These are phyloP conservation scores for Eublepharis macularius DNA, from an alignment of 2,113 vertebrate genomes.

Conservation along the genomic window DNA sequence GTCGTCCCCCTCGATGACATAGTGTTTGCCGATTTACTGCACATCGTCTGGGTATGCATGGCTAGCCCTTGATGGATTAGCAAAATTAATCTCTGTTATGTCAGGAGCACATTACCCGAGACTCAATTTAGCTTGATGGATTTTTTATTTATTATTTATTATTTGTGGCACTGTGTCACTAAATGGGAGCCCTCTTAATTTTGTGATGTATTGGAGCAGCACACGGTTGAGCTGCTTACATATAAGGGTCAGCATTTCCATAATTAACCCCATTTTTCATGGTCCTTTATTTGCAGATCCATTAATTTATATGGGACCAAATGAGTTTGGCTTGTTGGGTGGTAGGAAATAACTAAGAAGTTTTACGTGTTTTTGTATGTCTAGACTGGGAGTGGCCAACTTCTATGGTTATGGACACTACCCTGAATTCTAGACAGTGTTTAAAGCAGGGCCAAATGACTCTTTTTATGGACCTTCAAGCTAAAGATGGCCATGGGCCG, in stretches of 20 bases:
- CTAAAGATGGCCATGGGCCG: too few species aligned
- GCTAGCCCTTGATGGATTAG: constrained; percentile 65
- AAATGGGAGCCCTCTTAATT: constrained; percentile 44
- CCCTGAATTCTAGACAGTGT: not conserved
- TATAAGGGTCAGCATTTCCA: constrained; percentile 52
- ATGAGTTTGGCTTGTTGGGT: not conserved
- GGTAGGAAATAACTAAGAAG: too few species aligned
- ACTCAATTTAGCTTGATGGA: constrained; percentile 64
- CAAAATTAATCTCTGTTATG: constrained; percentile 66
- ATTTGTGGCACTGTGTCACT: constrained; percentile 58
- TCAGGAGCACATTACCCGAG: constrained; percentile 43
- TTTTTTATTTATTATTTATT: constrained; percentile 66
- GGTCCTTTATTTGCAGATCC: constrained; percentile 46
- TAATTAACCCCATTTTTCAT: constrained; percentile 71
- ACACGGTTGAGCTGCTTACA: constrained; percentile 49
- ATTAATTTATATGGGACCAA: constrained; percentile 49
- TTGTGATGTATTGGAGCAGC: constrained; percentile 59
- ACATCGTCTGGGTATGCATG: constrained; percentile 21
- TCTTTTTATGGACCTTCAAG: not conserved
- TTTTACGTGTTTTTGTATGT: not conserved
- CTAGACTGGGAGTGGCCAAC: too few species aligned
- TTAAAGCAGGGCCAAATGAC: not conserved
- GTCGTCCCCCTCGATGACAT: fast-evolving
- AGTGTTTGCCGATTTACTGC: not conserved
- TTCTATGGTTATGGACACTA: too few species aligned